These are phyloP conservation scores for Nephrotoma flavescens DNA, from an alignment of 2,888 invertebrate genomes.

Conservation along the genomic window DNA sequence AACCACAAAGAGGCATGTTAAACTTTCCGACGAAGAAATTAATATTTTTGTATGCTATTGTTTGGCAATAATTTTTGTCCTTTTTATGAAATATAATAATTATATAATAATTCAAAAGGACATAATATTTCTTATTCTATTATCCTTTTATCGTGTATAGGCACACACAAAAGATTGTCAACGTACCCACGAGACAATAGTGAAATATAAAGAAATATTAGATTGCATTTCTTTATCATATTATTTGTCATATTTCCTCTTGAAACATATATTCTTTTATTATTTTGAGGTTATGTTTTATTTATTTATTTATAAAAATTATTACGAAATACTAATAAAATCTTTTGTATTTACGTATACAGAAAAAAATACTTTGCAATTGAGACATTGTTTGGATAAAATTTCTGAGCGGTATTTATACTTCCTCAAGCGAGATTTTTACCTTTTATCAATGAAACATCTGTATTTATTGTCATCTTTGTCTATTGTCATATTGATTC, in stretches of 20 bases:
- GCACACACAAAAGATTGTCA: background rate
- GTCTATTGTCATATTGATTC: background rate
- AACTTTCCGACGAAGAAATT: background rate
- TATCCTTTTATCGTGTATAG: background rate
- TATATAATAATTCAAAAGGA: background rate
- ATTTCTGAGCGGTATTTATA: background rate
- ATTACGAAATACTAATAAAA: background rate
- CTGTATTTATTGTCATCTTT: background rate
- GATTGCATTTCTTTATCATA: background rate
- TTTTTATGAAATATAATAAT: background rate
- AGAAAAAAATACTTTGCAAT: background rate
- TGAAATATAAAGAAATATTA: background rate
- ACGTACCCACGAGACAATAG: background rate
- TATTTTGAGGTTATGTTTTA: background rate
- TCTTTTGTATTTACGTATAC: background rate
- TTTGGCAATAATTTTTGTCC: background rate
- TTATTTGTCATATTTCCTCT: background rate
- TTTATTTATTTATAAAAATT: background rate
- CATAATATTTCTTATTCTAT: background rate
- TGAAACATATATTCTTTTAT: background rate
- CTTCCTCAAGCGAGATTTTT: background rate
- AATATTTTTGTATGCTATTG: background rate
- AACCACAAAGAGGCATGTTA: background rate
- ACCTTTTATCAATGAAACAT: background rate
- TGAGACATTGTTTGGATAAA: background rate